These are phyloP conservation scores for Coelopa frigida DNA, from an alignment of 1,140 invertebrate genomes.

Conservation along the genomic window DNA sequence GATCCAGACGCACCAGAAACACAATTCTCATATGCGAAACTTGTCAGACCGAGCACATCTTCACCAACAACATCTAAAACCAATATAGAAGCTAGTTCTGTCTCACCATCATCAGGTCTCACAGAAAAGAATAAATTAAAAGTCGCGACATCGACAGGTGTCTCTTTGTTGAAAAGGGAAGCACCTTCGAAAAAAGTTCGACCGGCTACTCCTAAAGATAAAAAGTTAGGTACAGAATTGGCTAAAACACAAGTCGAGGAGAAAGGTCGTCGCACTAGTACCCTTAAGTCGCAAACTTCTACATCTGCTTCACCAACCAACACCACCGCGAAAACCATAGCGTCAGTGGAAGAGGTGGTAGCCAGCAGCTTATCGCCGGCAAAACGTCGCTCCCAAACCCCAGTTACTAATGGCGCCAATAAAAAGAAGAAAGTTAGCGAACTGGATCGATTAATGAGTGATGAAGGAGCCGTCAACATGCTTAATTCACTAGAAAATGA, in stretches of 20 bases:
- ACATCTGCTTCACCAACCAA: neutral
- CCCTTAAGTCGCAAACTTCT: too few species aligned
- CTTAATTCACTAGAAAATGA: slow-evolving; percentile 65
- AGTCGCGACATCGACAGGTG: too few species aligned
- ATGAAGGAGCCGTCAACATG: slow-evolving; percentile 80
- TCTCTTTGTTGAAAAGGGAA: too few species aligned
- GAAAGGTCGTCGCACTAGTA: too few species aligned
- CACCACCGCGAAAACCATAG: neutral
- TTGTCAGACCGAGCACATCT: neutral
- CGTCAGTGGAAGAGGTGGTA: neutral
- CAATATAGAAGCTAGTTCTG: slow-evolving; percentile 17
- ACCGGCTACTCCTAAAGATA: slow-evolving; percentile 23
- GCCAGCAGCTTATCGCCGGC: slow-evolving; percentile 7
- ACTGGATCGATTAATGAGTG: slow-evolving; percentile 68
- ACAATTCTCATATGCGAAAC: slow-evolving; percentile 39
- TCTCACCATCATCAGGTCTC: too few species aligned
- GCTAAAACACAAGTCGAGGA: neutral
- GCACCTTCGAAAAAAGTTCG: slow-evolving; percentile 1
- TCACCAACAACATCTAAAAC: slow-evolving; percentile 2
- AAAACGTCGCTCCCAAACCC: slow-evolving; percentile 31
- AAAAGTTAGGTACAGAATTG: neutral
- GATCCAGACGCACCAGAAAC: slow-evolving; percentile 58
- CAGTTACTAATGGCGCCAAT: slow-evolving; percentile 32
- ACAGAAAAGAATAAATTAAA: too few species aligned
- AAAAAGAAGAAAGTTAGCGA: slow-evolving; percentile 57